Evolutionary conservation across 2,888 invertebrate species (phyloP).

Genomic region (Tryphoninae sp.): DNA sequence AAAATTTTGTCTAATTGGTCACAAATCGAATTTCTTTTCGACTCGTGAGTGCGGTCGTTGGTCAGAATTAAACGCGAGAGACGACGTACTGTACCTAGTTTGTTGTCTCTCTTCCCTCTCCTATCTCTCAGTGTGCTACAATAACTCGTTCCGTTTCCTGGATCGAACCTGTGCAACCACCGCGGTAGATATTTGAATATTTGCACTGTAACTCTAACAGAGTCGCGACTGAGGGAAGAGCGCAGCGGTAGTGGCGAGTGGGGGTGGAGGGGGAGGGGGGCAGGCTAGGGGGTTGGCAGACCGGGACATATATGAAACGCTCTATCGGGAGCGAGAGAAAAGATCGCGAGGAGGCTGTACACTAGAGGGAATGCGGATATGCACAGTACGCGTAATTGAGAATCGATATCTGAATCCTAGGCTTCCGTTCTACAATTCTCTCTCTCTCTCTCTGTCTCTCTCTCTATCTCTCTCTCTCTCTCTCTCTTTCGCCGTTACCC

Average conservation of each 20-base stretch:
- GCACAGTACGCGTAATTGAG: constrained; percentile 61
- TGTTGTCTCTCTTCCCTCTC: not conserved
- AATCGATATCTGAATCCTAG: constrained; percentile 63
- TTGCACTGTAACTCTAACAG: constrained; percentile 61
- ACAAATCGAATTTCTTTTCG: not conserved
- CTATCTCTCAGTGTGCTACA: constrained; percentile 39
- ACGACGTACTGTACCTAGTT: constrained; percentile 7
- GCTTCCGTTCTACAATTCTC: constrained; percentile 8
- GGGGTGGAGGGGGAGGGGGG: constrained; percentile 11
- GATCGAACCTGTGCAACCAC: constrained; percentile 38
- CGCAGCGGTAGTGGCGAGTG: not conserved
- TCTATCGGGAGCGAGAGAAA: constrained; percentile 47
- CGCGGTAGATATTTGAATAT: constrained; percentile 62
- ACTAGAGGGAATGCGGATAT: constrained; percentile 54
- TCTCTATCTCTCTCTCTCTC: not conserved
- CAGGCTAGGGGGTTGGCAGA: not conserved
- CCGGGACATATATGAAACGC: constrained; percentile 8
- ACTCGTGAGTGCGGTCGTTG: not conserved
- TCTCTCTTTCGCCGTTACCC: constrained; percentile 37
- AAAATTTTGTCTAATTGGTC: not conserved
- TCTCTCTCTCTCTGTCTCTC: constrained; percentile 17
- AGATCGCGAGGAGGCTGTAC: constrained; percentile 46
- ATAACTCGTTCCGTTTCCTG: constrained; percentile 61
- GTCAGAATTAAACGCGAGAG: not conserved
- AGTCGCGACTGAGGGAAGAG: constrained; percentile 13